Conservation (phyloP, 1,140 invertebrate species). For the Antheraea pernyi region DNA sequence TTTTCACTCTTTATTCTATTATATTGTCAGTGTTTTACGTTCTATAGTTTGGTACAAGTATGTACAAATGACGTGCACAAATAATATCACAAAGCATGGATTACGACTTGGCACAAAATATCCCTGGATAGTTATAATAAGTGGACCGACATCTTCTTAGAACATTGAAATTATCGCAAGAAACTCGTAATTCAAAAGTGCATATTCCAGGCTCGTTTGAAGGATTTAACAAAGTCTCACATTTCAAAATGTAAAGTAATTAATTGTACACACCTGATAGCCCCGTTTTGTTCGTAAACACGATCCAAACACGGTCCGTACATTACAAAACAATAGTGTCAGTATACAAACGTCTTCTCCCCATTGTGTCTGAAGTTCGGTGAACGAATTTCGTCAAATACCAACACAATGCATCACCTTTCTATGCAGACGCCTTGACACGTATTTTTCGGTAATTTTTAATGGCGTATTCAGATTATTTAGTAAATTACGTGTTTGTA, state of each 20-base stretch:
- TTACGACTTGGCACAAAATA: too few relatives aligned
- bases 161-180: too few relatives aligned
- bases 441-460: slow-evolving; percentile 5
- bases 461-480: slow-evolving; percentile 3
- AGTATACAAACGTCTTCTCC: background rate
- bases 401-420: slow-evolving; percentile 1
- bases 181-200: background rate
- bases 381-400: slow-evolving; percentile 3
- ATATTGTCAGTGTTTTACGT: too few relatives aligned
- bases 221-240: background rate
- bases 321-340: background rate
- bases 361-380: background rate
- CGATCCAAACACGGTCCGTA: background rate
- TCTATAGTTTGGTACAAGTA: too few relatives aligned
- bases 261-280: background rate
- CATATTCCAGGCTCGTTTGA: background rate
- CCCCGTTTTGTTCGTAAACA: background rate
- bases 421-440: background rate
- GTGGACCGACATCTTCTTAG: too few relatives aligned
- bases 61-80: too few relatives aligned
- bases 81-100: too few relatives aligned
- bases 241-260: background rate
- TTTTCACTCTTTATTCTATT: too few relatives aligned
- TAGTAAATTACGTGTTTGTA: background rate
- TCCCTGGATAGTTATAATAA: too few relatives aligned